These are phyloP conservation scores for Dromas ardeola DNA, from an alignment of 2,113 vertebrate species.

Conservation along the genomic window DNA sequence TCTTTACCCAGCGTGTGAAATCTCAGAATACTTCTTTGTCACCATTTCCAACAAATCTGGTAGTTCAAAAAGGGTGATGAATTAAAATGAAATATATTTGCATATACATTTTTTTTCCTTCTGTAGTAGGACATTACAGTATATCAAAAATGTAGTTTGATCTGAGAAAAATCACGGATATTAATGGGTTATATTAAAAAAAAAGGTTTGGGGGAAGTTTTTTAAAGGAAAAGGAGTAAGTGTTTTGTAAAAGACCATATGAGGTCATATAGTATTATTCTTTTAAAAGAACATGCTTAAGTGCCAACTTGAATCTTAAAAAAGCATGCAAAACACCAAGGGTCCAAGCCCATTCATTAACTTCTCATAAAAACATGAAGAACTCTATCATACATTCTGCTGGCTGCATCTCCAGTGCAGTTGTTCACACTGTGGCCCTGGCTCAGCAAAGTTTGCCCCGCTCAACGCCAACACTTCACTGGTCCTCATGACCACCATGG, in stretches of 20 bases:
- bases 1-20: slow-evolving; percentile 39
- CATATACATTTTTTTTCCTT: slow-evolving; percentile 13
- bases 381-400: slow-evolving; percentile 64
- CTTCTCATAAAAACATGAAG: slow-evolving; percentile 54
- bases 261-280: slow-evolving; percentile 68
- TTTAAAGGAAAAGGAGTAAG: slow-evolving; percentile 57
- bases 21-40: slow-evolving; percentile 58
- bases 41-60: slow-evolving; percentile 53
- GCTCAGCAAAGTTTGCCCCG: slow-evolving; percentile 31
- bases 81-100: slow-evolving; percentile 64
- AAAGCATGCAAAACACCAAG: slow-evolving; percentile 58
- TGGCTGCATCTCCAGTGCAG: slow-evolving; percentile 59
- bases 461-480: neutral
- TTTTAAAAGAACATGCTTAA: slow-evolving; percentile 66
- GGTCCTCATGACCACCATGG: neutral
- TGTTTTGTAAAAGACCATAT: slow-evolving; percentile 70
- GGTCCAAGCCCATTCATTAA: slow-evolving; percentile 42
- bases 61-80: neutral
- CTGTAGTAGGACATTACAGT: slow-evolving; percentile 17
- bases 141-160: slow-evolving; percentile 46
- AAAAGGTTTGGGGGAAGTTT: neutral
- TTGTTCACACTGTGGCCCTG: slow-evolving; percentile 37
- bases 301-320: slow-evolving; percentile 69
- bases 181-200: slow-evolving; percentile 47
- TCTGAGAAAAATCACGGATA: slow-evolving; percentile 57